phyloP scores from a whole-genome alignment of 2,888 invertebrate species.

The Archips xylosteana region DNA sequence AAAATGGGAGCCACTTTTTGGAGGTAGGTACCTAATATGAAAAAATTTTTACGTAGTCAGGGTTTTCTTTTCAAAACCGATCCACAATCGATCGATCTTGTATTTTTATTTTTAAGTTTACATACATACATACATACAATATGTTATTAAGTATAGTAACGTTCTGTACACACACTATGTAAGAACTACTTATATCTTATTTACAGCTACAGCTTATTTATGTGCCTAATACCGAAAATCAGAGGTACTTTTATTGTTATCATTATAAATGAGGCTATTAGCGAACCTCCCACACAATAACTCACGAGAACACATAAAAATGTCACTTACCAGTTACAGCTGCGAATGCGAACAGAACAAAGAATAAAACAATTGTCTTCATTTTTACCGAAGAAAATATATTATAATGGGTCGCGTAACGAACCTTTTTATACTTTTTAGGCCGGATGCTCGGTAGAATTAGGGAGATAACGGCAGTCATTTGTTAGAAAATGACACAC shows the following conservation, averaged over 20 bases:
- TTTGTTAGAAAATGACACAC: slow-evolving; percentile 27
- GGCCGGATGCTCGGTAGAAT: slow-evolving; percentile 27
- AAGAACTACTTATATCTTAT: no score
- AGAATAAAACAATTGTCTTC: slow-evolving; percentile 41
- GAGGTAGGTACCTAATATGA: no score
- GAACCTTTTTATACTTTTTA: slow-evolving; percentile 39
- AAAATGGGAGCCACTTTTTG: no score
- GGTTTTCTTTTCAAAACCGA: no score
- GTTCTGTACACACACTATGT: no score
- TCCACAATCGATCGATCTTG: no score
- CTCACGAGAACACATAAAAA: slow-evolving; percentile 33
- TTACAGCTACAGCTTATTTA: background rate
- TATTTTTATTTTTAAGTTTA: no score
- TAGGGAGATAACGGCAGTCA: slow-evolving; percentile 33
- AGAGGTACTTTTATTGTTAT: slow-evolving; percentile 15
- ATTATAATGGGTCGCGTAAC: slow-evolving; percentile 3
- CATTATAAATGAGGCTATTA: slow-evolving; percentile 36
- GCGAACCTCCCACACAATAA: slow-evolving; percentile 22
- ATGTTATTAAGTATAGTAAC: no score
- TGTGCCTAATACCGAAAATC: background rate
- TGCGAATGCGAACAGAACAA: slow-evolving; percentile 29
- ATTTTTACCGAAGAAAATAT: slow-evolving; percentile 33
- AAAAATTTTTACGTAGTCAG: no score
- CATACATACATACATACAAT: no score
- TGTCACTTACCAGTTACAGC: slow-evolving; percentile 39